These are phyloP conservation scores for Nudaria mundana DNA, from an alignment of 2,888 invertebrate species.

Conservation along the genomic window DNA sequence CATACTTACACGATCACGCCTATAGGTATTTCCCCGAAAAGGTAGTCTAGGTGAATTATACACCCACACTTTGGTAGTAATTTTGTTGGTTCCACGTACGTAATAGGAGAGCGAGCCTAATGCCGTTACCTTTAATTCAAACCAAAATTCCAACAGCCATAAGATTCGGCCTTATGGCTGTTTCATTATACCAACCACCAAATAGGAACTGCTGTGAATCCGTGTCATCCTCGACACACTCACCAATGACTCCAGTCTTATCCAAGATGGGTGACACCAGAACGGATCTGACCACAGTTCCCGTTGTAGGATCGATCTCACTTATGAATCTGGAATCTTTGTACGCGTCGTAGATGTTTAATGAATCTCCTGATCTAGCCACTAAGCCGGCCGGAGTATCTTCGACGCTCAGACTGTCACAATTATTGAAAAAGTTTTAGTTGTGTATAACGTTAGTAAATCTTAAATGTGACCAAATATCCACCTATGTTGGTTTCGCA, in stretches of 20 bases:
- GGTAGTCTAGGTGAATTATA: no score
- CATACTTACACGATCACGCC: no score
- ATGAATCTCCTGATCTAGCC: slow-evolving; percentile 63
- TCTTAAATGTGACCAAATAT: neutral
- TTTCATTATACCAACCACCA: no score
- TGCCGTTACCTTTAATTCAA: no score
- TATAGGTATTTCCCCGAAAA: no score
- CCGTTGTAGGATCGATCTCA: slow-evolving; percentile 78
- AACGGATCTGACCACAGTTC: slow-evolving; percentile 78
- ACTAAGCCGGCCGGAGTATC: slow-evolving; percentile 77
- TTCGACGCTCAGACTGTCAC: slow-evolving; percentile 64
- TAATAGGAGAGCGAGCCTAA: no score
- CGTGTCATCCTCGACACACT: neutral
- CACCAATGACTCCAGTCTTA: slow-evolving; percentile 73
- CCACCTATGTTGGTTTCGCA: no score
- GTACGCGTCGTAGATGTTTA: slow-evolving; percentile 81
- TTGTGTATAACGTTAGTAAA: neutral
- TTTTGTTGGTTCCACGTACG: no score
- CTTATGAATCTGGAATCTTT: slow-evolving; percentile 76
- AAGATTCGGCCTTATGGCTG: no score
- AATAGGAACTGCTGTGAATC: neutral
- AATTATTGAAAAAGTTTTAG: neutral
- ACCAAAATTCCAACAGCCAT: no score
- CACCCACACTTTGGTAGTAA: no score
- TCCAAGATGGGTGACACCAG: slow-evolving; percentile 78